Evolutionary conservation across 2,888 invertebrate genomes (phyloP), one percentile per base, ranked within the genome.

Genomic region (Lycaena phlaeas): DNA sequence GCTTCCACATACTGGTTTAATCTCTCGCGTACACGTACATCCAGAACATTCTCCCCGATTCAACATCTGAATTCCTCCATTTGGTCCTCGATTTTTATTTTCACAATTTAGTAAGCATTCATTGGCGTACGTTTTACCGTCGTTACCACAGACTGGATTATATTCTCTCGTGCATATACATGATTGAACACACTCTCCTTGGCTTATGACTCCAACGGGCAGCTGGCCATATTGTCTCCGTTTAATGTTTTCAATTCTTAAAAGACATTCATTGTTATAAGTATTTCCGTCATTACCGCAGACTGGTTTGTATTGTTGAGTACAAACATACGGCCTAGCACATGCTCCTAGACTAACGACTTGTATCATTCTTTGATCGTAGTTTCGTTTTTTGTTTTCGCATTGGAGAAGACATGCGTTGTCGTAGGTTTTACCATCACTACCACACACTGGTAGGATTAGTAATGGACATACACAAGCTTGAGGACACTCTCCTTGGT

Each of bases 401-500:
- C 52, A 52, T 2, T 28, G 14, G 5, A 54, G 25, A 14, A 27
- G 12, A 30, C 54, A 55, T 34, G 34, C 25, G 27, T 45, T 53
- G 2, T 5, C 27, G 11, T 38, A 38, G 2, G 27, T 38, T 9
- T 38, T 29, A 0, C 52, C 56, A 22, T 59, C 57, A 18, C 39
- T 49, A 2, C 53, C 58, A 27, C 61, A 63, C 1, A 61, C 50
- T 2, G 54, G 55, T 14, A n/a, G n/a, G n/a, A n/a, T n/a, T n/a
- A n/a, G n/a, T n/a, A n/a, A n/a, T n/a, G n/a, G n/a, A n/a, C n/a
- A n/a, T n/a, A n/a, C n/a, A n/a, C n/a, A 22, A 2, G 2, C 9
- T 22, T 5, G 2, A 7, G 17, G 17, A 26, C 48, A 48, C 18
- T 27, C 28, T 11, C 41, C 45, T 9, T 43, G 14, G 26, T 14